Conservation (phyloP, 1,140 invertebrate genomes). For the Drosophila lacteicornis region DNA sequence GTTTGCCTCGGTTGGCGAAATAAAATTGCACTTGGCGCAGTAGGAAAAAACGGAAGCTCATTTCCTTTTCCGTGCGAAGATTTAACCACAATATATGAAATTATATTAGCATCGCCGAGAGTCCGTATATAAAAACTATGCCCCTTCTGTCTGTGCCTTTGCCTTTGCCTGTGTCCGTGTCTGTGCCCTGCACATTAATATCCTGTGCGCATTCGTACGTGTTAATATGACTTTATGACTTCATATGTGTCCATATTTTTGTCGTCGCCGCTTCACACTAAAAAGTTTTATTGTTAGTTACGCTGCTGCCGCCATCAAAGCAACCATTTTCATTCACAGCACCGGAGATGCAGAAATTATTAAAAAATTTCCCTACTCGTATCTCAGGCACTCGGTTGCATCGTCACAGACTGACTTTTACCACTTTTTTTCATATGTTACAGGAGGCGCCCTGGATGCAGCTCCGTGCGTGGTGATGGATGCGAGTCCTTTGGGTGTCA, state of each 20-base stretch:
- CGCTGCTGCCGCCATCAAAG: conserved; percentile 68
- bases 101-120: conserved; percentile 77
- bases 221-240: conserved; percentile 84
- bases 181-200: conserved; percentile 75
- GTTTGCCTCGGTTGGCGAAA: conserved; percentile 52
- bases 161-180: conserved; percentile 15
- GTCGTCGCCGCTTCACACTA: conserved; percentile 76
- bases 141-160: conserved; percentile 21
- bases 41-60: conserved; percentile 43
- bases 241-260: conserved; percentile 83
- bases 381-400: conserved; percentile 49
- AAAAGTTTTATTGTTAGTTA: conserved; percentile 83
- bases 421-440: conserved; percentile 62
- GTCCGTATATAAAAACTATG: conserved; percentile 61
- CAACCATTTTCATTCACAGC: conserved; percentile 82
- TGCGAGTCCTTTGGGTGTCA: conserved; percentile 34
- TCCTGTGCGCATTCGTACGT: conserved; percentile 83
- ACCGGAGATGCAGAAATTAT: conserved; percentile 81
- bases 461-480: conserved; percentile 23
- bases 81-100: conserved; percentile 82
- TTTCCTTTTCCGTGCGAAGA: conserved; percentile 63
- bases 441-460: conserved; percentile 30
- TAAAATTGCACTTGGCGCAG: conserved; percentile 48
- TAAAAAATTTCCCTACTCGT: conserved; percentile 73
- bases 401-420: conserved; percentile 42